Evolutionary conservation across 2,888 invertebrate species (phyloP).

Genomic region (Tridacna crocea): DNA sequence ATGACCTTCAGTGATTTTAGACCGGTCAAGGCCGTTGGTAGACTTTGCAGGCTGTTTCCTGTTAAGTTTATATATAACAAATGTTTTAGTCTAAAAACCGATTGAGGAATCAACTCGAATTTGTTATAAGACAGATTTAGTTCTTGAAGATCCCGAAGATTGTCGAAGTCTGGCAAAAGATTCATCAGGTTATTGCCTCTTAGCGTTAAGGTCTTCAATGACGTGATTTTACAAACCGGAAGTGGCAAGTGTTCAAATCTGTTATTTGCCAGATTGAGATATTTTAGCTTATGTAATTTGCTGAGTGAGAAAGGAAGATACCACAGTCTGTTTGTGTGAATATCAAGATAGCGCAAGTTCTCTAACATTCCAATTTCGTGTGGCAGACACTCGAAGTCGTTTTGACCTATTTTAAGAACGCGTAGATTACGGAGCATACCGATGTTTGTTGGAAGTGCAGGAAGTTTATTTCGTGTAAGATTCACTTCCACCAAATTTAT

Average conservation of each 20-base stretch:
- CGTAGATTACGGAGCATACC: conserved; percentile 60
- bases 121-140: conserved; percentile 79
- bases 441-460: conserved; percentile 71
- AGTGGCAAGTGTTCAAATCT: conserved; percentile 79
- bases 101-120: conserved; percentile 73
- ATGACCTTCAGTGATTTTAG: conserved; percentile 74
- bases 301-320: conserved; percentile 79
- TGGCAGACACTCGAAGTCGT: conserved; percentile 79
- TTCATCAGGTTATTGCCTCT: conserved; percentile 75
- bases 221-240: conserved; percentile 73
- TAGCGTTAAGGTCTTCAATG: conserved; percentile 69
- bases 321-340: conserved; percentile 80
- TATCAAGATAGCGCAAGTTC: conserved; percentile 75
- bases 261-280: conserved; percentile 79
- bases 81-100: conserved; percentile 69
- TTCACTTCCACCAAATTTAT: conserved; percentile 73
- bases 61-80: conserved; percentile 75
- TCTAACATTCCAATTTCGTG: conserved; percentile 77
- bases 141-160: conserved; percentile 74
- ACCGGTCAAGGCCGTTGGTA: conserved; percentile 67
- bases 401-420: conserved; percentile 75
- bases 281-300: conserved; percentile 72
- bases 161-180: conserved; percentile 78
- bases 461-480: conserved; percentile 73
- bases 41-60: conserved; percentile 70